These are phyloP conservation scores for Cybosia mesomella DNA, from an alignment of 2,888 invertebrate genomes.

Conservation along the genomic window DNA sequence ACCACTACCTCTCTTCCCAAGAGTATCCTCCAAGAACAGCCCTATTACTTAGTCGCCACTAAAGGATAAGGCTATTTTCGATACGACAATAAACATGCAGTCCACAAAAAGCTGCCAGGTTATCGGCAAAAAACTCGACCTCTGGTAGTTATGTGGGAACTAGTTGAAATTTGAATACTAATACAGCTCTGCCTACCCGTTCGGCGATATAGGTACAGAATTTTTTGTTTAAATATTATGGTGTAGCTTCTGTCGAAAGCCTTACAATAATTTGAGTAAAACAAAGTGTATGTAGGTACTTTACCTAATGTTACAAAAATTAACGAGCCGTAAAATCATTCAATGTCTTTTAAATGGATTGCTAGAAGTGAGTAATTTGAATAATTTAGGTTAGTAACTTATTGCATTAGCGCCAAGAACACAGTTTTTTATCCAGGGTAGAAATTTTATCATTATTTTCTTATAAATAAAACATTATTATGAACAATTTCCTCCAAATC, in stretches of 20 bases:
- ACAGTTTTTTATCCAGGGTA: not conserved
- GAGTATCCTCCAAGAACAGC: too few relatives aligned
- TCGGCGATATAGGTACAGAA: not conserved
- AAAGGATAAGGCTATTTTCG: too few relatives aligned
- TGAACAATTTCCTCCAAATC: not conserved
- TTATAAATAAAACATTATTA: not conserved
- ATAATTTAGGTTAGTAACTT: conserved; percentile 2
- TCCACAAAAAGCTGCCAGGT: too few relatives aligned
- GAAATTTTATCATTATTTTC: not conserved
- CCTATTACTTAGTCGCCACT: too few relatives aligned
- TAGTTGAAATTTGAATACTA: too few relatives aligned
- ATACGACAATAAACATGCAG: too few relatives aligned
- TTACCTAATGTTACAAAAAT: conserved; percentile 1
- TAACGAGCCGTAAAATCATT: conserved; percentile 14
- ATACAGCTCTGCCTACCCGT: not conserved
- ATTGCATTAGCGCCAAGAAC: not conserved
- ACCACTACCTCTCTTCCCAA: too few relatives aligned
- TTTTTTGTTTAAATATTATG: too few relatives aligned
- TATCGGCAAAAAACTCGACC: too few relatives aligned
- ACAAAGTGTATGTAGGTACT: conserved; percentile 59
- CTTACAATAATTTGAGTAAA: not conserved
- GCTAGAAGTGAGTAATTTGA: not conserved
- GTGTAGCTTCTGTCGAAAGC: not conserved
- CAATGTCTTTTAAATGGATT: conserved; percentile 10
- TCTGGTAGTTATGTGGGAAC: too few relatives aligned